Evolutionary conservation across 2,113 vertebrate species (phyloP).

Genomic region (Penelope pileata): DNA sequence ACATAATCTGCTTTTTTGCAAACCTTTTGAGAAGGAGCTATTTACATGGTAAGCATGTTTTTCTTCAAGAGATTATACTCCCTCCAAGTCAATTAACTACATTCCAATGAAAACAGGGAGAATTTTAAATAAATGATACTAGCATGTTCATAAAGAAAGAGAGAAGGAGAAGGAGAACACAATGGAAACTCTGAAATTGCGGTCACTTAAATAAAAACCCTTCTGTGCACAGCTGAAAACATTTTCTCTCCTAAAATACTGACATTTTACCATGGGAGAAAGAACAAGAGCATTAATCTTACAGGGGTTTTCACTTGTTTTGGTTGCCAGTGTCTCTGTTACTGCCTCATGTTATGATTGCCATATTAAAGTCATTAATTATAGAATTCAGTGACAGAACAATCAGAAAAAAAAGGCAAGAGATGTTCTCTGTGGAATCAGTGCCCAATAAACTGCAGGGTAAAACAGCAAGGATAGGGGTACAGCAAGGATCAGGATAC

Average conservation of each 20-base stretch:
- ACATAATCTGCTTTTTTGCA: constrained; percentile 63
- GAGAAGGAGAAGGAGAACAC: constrained; percentile 31
- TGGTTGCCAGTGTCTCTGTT: constrained; percentile 3
- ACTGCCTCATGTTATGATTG: constrained; percentile 8
- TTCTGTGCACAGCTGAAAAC: constrained; percentile 41
- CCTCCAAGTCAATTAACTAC: constrained; percentile 73
- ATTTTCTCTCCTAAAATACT: constrained; percentile 31
- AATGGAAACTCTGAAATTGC: constrained; percentile 49
- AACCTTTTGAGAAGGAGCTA: constrained; percentile 60
- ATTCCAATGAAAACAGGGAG: constrained; percentile 73
- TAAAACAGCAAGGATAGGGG: not conserved
- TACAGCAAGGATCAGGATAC: not conserved
- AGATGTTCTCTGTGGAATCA: not conserved
- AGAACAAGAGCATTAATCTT: constrained; percentile 20
- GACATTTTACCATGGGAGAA: constrained; percentile 49
- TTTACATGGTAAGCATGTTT: constrained; percentile 71
- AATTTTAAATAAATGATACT: constrained; percentile 51
- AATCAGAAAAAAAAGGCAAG: not conserved
- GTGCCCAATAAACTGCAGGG: not conserved
- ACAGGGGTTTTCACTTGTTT: constrained; percentile 37
- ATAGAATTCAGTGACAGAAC: not conserved
- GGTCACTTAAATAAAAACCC: constrained; percentile 52
- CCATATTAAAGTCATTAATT: constrained; percentile 26
- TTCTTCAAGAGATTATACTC: constrained; percentile 67
- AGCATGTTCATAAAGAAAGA: constrained; percentile 41